phyloP scores from a whole-genome alignment of 2,113 vertebrate species.

The Rhinolophus ferrumequinum region DNA sequence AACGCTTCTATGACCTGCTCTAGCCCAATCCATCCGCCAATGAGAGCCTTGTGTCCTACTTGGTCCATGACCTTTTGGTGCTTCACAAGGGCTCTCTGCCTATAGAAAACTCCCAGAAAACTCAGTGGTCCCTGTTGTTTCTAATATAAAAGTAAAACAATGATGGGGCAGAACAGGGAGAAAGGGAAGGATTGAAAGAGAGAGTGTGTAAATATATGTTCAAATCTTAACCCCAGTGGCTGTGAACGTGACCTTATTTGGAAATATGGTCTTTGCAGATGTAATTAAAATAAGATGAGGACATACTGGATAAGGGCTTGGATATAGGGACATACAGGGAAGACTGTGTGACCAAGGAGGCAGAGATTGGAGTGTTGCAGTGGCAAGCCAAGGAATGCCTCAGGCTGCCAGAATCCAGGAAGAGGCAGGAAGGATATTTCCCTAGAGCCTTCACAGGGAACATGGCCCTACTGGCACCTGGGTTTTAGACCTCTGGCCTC shows the following conservation, averaged over 20 bases:
- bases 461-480: neutral
- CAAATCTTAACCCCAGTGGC: neutral
- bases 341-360: neutral
- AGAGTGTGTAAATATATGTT: neutral
- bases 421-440: neutral
- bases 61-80: neutral
- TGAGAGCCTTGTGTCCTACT: neutral
- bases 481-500: neutral
- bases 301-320: neutral
- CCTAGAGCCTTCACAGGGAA: neutral
- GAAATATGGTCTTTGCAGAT: neutral
- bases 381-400: neutral
- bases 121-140: too few species aligned
- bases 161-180: neutral
- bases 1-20: neutral
- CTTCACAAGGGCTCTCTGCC: neutral
- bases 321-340: neutral
- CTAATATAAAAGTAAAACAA: neutral
- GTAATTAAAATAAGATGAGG: neutral
- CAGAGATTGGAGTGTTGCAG: neutral
- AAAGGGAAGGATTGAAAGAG: neutral
- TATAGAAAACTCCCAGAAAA: neutral
- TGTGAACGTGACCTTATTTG: neutral
- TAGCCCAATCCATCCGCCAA: neutral
- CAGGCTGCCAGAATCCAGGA: neutral